phyloP scores from a whole-genome alignment of 2,113 vertebrate species.

The Lepidothrix coronata region DNA sequence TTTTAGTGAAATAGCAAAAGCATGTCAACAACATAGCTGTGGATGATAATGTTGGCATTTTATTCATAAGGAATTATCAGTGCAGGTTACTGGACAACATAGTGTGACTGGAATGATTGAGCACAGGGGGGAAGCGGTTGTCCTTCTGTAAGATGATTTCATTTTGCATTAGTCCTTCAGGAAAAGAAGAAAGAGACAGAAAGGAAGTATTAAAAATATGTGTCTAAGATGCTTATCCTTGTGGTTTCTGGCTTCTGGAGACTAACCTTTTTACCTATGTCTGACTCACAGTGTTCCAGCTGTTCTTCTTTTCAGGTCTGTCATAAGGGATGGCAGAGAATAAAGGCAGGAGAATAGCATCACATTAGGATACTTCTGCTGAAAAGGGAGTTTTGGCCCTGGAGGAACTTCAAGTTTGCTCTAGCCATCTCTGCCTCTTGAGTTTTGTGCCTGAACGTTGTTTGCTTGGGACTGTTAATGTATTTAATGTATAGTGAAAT shows the following conservation, averaged over 20 bases:
- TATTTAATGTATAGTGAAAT: background rate
- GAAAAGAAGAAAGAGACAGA: background rate
- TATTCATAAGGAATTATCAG: conserved; percentile 81
- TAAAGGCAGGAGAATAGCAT: background rate
- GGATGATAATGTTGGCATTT: conserved; percentile 76
- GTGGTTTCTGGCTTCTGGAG: background rate
- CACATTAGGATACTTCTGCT: background rate
- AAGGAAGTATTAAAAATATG: background rate
- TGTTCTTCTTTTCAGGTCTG: background rate
- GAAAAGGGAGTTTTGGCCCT: background rate
- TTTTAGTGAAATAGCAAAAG: conserved; percentile 80
- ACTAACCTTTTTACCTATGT: conserved; percentile 7
- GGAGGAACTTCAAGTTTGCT: background rate
- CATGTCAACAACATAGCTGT: conserved; percentile 79
- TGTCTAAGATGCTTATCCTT: background rate
- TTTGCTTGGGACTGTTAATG: background rate
- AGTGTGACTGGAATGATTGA: conserved; percentile 78
- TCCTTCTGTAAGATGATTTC: conserved; percentile 63
- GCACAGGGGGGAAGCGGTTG: conserved; percentile 29
- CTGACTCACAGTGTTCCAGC: background rate
- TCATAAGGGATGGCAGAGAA: background rate
- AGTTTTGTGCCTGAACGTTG: background rate
- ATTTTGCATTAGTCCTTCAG: conserved; percentile 66
- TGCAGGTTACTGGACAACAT: conserved; percentile 76
- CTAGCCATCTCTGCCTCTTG: background rate